Conservation (phyloP, 2,888 invertebrate genomes). For the Scaptomyza parva region DNA sequence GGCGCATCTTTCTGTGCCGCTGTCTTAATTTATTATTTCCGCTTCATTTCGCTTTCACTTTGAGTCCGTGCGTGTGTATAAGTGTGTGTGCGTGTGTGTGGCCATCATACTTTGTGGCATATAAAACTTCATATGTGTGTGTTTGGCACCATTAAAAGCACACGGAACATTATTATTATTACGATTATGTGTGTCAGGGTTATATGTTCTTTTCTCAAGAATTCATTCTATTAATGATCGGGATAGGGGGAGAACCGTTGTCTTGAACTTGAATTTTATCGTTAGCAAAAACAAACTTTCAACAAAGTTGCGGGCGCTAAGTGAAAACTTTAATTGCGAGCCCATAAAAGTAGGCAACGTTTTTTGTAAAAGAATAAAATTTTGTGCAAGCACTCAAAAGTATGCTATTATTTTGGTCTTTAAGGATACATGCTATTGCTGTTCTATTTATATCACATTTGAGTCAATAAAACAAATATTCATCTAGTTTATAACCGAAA, state of each 20-base stretch:
- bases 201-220: conserved; percentile 17
- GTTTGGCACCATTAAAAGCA: conserved; percentile 59
- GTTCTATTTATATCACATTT: no score
- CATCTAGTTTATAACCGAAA: no score
- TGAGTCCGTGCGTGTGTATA: not conserved
- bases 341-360: no score
- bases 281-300: not conserved
- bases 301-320: not conserved
- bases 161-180: conserved; percentile 66
- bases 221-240: not conserved
- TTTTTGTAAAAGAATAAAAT: no score
- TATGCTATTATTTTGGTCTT: not conserved
- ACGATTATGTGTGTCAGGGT: conserved; percentile 63
- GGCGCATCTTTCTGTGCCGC: conserved; percentile 24
- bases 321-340: not conserved
- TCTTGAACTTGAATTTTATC: conserved; percentile 35
- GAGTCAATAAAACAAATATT: not conserved
- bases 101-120: conserved; percentile 70
- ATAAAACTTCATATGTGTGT: conserved; percentile 58
- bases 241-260: not conserved
- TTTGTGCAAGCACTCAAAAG: not conserved
- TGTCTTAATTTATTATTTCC: conserved; percentile 75
- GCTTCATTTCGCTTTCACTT: conserved; percentile 58
- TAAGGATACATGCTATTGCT: no score
- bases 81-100: conserved; percentile 1